A percentile compares a stretch with the other conserved stretches of the same genome.
Evolutionary conservation across 1,140 invertebrate species (phyloP).

Genomic region (Trypoxylus dichotomus): DNA sequence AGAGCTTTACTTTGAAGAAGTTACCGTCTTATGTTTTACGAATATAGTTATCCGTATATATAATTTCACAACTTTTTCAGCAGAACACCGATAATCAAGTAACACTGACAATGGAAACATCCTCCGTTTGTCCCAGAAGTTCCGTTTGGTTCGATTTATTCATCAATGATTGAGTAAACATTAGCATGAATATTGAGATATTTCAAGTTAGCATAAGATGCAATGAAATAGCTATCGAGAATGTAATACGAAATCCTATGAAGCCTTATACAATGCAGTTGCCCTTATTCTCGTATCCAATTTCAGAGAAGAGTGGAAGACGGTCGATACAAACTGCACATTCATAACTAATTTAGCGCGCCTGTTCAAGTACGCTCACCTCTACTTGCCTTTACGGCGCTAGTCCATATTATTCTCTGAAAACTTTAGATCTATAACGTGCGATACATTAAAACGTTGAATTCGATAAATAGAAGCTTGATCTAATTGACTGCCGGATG

Average conservation of each 20-base stretch:
- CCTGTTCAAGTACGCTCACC: not conserved
- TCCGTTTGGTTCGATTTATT: too few species aligned
- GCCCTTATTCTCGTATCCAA: constrained; percentile 8
- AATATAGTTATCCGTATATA: too few species aligned
- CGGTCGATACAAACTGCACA: constrained; percentile 20
- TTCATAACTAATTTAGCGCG: constrained; percentile 9
- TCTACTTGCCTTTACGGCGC: not conserved
- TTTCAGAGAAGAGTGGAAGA: not conserved
- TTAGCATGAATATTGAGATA: too few species aligned
- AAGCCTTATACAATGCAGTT: not conserved
- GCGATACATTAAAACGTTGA: not conserved
- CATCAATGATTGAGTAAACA: too few species aligned
- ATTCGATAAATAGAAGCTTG: not conserved
- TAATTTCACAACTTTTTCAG: too few species aligned
- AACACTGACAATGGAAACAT: too few species aligned
- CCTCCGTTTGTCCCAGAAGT: too few species aligned
- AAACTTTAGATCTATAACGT: not conserved
- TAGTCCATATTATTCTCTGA: not conserved
- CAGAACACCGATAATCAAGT: too few species aligned
- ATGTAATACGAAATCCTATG: not conserved
- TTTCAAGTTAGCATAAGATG: not conserved
- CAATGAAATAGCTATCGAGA: not conserved
- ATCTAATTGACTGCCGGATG: not conserved
- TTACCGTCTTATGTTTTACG: too few species aligned
- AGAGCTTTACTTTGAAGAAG: too few species aligned